phyloP scores from a whole-genome alignment of 2,888 invertebrate genomes.

The Chouioia cunea region DNA sequence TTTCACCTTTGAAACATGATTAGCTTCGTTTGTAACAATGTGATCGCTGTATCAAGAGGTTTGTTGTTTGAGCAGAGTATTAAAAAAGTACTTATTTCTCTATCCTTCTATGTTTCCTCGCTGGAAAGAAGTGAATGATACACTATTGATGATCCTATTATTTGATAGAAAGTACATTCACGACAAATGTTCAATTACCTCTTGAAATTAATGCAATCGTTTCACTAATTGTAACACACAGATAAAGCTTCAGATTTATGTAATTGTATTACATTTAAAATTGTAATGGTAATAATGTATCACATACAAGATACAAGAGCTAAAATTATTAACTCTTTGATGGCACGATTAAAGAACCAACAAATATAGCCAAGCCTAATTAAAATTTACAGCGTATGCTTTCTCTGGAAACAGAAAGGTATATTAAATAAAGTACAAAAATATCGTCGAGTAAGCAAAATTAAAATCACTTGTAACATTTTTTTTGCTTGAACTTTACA shows the following conservation, averaged over 20 bases:
- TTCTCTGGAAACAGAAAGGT: conserved; percentile 33
- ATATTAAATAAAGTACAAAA: conserved; percentile 29
- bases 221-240: neutral
- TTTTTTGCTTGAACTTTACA: neutral
- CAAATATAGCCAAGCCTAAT: conserved; percentile 15
- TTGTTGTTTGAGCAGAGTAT: conserved; percentile 4
- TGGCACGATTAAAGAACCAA: conserved; percentile 19
- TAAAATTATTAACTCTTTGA: no score
- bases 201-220: neutral
- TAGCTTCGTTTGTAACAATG: conserved; percentile 17
- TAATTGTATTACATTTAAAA: no score
- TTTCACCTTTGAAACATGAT: conserved; percentile 30
- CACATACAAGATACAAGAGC: no score
- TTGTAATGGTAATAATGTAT: no score
- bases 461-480: conserved; percentile 11
- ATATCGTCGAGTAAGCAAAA: conserved; percentile 12
- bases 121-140: conserved; percentile 11
- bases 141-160: neutral
- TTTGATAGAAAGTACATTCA: neutral
- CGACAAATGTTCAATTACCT: conserved; percentile 22
- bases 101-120: neutral
- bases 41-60: conserved; percentile 10
- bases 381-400: conserved; percentile 13
- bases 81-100: neutral
- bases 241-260: no score